Percentiles rank a stretch among this genome's conserved stretches.
phyloP scores from a whole-genome alignment of 2,113 vertebrate genomes.

The Hippoglossus stenolepis region DNA sequence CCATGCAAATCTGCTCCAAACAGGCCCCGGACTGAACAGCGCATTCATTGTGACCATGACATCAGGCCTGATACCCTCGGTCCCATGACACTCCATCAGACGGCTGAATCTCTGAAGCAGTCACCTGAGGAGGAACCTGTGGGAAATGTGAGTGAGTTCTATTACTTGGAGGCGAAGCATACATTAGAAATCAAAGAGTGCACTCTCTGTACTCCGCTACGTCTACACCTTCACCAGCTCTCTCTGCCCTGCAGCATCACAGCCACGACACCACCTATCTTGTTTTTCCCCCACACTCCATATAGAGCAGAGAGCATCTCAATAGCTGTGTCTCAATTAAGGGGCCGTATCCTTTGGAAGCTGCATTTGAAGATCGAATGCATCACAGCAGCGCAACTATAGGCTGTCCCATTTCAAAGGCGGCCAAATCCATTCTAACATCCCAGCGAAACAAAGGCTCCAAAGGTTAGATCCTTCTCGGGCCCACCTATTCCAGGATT shows the following conservation, averaged over 20 bases:
- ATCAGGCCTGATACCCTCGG: conserved; percentile 22
- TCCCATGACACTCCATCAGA: conserved; percentile 35
- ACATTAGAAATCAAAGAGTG: background rate
- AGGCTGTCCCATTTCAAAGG: no score
- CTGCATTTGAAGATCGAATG: no score
- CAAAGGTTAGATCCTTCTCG: no score
- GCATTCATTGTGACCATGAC: conserved; percentile 20
- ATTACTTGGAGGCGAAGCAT: background rate
- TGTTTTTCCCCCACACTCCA: background rate
- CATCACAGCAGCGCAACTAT: no score
- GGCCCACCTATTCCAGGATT: no score
- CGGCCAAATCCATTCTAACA: no score
- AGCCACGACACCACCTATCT: background rate
- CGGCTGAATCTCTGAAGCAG: background rate
- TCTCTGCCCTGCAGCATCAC: background rate
- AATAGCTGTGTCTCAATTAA: background rate
- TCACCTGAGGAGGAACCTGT: background rate
- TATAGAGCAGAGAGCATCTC: background rate
- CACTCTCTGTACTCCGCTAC: conserved; percentile 2
- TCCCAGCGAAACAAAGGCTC: no score
- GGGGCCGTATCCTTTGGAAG: no score
- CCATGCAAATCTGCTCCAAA: conserved; percentile 11
- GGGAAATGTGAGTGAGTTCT: background rate
- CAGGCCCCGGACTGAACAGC: conserved; percentile 34
- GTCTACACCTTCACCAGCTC: background rate